Conservation (phyloP, 2,797 vertebrate genomes). For the Periophthalmus magnuspinnatus region DNA sequence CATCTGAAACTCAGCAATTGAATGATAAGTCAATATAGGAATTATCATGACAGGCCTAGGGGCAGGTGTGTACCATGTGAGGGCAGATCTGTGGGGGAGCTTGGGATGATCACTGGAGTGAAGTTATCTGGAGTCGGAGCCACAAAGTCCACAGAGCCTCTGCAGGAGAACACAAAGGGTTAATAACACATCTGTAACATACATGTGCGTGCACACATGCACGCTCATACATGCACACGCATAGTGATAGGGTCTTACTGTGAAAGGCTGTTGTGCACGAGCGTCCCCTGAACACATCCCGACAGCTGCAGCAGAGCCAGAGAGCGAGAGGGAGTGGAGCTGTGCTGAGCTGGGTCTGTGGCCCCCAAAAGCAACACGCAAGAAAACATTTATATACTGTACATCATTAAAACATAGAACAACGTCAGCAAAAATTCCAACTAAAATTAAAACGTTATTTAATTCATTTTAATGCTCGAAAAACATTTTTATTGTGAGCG, state of each 20-base stretch:
- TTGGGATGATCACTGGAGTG: slow-evolving; percentile 83
- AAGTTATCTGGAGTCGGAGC: slow-evolving; percentile 79
- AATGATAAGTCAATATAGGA: no score
- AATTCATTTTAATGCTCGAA: no score
- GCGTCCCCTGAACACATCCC: slow-evolving; percentile 76
- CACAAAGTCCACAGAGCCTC: slow-evolving; percentile 82
- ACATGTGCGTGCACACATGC: no score
- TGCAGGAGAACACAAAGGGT: slow-evolving; percentile 38
- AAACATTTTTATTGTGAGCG: no score
- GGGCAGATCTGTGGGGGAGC: slow-evolving; percentile 84
- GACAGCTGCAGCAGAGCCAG: slow-evolving; percentile 89
- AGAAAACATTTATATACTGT: no score
- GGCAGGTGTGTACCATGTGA: slow-evolving; percentile 62
- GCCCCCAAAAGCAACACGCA: no score
- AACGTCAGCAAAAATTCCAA: no score
- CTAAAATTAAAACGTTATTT: no score
- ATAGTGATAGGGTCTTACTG: slow-evolving; percentile 75
- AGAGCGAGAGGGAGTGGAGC: slow-evolving; percentile 80
- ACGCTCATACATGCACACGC: no score
- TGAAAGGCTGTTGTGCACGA: slow-evolving; percentile 82
- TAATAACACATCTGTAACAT: neutral
- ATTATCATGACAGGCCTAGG: neutral
- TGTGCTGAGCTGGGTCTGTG: slow-evolving; percentile 48
- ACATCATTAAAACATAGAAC: no score
- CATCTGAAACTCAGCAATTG: no score